Percentiles rank a stretch among this genome's conserved stretches.
These are phyloP conservation scores for Podarcis muralis DNA, from an alignment of 2,113 vertebrate species.

Conservation along the genomic window DNA sequence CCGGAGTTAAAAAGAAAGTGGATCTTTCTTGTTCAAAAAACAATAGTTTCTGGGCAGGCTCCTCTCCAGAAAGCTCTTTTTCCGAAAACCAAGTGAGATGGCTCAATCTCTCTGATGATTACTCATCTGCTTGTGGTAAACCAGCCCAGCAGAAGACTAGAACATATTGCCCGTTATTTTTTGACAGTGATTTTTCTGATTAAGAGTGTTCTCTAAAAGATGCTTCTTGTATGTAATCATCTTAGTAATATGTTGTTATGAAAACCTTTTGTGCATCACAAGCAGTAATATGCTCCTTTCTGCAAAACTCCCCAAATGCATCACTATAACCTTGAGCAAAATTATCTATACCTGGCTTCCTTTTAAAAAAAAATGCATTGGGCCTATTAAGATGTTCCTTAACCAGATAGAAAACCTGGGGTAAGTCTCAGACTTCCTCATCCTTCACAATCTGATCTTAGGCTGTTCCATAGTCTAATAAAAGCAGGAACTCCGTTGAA, in stretches of 20 bases:
- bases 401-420: background rate
- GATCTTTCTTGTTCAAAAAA: conserved; percentile 14
- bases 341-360: background rate
- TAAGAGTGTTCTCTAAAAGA: conserved; percentile 31
- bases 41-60: conserved; percentile 17
- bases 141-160: conserved; percentile 30
- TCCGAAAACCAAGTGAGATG: conserved; percentile 57
- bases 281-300: background rate
- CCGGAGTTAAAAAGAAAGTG: background rate
- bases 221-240: background rate
- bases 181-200: conserved; percentile 77
- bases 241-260: background rate
- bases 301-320: accelerated
- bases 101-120: conserved; percentile 57
- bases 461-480: background rate
- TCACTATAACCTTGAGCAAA: background rate
- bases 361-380: background rate
- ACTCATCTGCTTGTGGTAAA: accelerated
- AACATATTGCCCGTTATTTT: conserved; percentile 54
- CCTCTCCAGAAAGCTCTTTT: conserved; percentile 45
- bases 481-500: background rate
- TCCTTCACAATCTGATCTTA: background rate
- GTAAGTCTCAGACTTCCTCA: background rate
- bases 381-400: accelerated
- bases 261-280: background rate